phyloP scores from a whole-genome alignment of 2,888 invertebrate species.

The Diachrysia chrysitis region DNA sequence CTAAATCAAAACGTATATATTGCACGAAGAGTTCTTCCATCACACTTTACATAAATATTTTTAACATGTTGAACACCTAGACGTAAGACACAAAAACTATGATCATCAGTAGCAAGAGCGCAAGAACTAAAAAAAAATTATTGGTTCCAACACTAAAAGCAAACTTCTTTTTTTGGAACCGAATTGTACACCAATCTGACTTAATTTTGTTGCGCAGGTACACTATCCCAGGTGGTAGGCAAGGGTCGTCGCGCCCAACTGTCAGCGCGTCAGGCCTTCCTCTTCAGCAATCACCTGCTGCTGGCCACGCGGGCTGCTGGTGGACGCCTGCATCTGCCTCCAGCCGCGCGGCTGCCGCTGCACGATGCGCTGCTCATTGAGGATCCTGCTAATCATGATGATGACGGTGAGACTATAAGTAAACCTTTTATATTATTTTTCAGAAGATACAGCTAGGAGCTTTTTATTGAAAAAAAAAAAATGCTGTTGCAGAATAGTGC shows the following conservation, averaged over 20 bases:
- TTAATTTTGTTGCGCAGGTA: conserved; percentile 85
- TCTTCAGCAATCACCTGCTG: conserved; percentile 97
- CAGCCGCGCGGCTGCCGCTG: conserved; percentile 94
- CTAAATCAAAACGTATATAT: no score
- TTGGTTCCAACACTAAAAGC: no score
- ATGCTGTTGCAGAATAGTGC: background rate
- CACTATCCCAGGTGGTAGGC: conserved; percentile 92
- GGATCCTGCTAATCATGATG: conserved; percentile 92
- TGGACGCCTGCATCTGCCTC: conserved; percentile 96
- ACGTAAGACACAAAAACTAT: no score
- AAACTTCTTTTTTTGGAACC: no score
- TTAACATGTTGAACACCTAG: no score
- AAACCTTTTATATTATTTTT: background rate
- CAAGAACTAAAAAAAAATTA: no score
- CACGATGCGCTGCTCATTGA: conserved; percentile 96
- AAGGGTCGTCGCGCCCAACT: conserved; percentile 83
- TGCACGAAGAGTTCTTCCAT: no score
- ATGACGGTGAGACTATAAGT: conserved; percentile 88
- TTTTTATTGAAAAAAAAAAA: no score
- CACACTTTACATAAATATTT: no score
- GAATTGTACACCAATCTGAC: background rate
- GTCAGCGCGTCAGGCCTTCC: conserved; percentile 93
- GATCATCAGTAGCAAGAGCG: no score
- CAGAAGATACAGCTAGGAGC: no score
- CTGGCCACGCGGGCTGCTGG: conserved; percentile 94